Evolutionary conservation across 2,113 vertebrate genomes (phyloP), one percentile per base, ranked within the genome.

Genomic region (Arvicanthis niloticus): DNA sequence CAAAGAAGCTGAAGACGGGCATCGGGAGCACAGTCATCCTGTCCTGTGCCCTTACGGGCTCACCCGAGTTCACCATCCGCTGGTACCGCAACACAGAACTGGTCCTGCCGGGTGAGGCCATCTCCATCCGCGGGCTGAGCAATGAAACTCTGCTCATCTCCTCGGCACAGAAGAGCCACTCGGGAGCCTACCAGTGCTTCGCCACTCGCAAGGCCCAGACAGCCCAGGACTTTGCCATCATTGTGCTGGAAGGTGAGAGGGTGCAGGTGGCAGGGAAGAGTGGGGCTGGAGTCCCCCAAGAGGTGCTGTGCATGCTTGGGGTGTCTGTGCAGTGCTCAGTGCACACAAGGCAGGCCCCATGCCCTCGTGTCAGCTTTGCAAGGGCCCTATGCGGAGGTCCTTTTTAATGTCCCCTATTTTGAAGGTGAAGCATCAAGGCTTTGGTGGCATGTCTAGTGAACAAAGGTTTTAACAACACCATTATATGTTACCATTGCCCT

Each of bases 11-110:
- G 97, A 99, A 99, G 98, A 99, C 99, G 0, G 99, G 99, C 92
- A 99, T 99, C 65, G 99, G 99, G 98, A 99, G 99, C 98, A 99
- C 99, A 0, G 99, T 99, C 96, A 99, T 99, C 98, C 99, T 99
- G 60, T 99, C 99, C 34, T 99, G 99, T 65, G 98, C 99, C 12
- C 99, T 99, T 72, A 99, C 99, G 77, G 99, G 99, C 87, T 99
- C 99, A n/a, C 99, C 99, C 0, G 99, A 99, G 97, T 99, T 99
- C 89, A 96, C 97, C 77, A 98, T 99, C 98, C 99, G 98, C 97
- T 99, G 99, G 99, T 99, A 99, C 98, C 99, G 99, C 96, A 99
- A 99, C 99, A 99, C 99, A 0, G 99, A 99, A 97, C 98, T 99
- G 17, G 99, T 99, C 95, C 97, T 98, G 93, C 99, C 99, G 1